Base-by-base conservation (phyloP, 2,888 invertebrate genomes). In the Nomada ferruginata region DNA sequence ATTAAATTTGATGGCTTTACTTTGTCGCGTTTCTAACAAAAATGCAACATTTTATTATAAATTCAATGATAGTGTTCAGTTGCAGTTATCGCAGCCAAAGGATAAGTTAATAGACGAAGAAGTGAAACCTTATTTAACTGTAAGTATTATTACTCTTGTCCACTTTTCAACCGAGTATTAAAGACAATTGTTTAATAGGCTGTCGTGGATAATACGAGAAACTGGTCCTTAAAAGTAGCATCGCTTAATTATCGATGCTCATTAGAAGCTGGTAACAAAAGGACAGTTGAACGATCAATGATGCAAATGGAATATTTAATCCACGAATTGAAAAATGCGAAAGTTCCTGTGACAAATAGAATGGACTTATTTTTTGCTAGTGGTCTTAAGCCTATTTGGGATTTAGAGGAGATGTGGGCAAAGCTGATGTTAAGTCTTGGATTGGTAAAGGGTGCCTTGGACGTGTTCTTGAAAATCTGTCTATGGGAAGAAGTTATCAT, bases 401-500 rank as follows among this genome's bases (percentile, higher is more conserved):
- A 95, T 70, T 95, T 97, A 89, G 96, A 97, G 91, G 95, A 96
- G 86, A 96, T 96, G 85, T 94, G 98, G 55, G 98, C 97, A 0
- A 96, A 97, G 87, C 92, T 98, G 72, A 95, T 98, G 92, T 93
- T 97, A 1, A 96, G 96, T 85, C 92, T 98, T 68, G 99, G 98
- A 11, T 95, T 97, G 82, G 95, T 97, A 2, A 98, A 98, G 93
- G 96, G 96, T 4, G 98, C 98, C 0, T 94, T 98, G 26, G 97
- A 98, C 84, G 94, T 97, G 71, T 98, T 96, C 92, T 94, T 96
- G 36, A 94, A 95, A 65, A 94, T 99, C 36, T 95, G 97, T 87
- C 94, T 97, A 36, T 99, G 99, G 99, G 98, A 99, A 90, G 97
- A 98, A 85, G 97, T 98, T 44, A 97, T 99, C 73, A 95, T 96